Evolutionary conservation across 2,113 vertebrate genomes (phyloP).

Genomic region (Tyto alba): DNA sequence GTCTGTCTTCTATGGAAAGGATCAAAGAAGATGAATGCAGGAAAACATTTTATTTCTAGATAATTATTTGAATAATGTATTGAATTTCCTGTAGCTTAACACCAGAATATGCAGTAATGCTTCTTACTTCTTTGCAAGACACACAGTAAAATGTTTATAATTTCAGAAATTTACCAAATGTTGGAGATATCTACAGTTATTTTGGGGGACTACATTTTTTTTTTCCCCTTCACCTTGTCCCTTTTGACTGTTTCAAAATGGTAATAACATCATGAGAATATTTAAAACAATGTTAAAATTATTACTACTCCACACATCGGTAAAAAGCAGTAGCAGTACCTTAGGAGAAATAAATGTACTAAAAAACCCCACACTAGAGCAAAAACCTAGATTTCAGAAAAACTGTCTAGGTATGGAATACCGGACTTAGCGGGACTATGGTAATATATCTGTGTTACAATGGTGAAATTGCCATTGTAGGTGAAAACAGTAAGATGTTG

Average conservation of each 20-base stretch:
- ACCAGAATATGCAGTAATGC: not conserved
- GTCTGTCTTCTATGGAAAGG: not conserved
- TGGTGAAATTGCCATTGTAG: not conserved
- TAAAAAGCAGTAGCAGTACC: not conserved
- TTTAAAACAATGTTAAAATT: not conserved
- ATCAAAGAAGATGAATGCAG: not conserved
- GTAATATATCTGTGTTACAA: accelerated
- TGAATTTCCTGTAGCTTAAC: not conserved
- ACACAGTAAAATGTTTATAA: not conserved
- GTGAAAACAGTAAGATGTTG: not conserved
- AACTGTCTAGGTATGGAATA: not conserved
- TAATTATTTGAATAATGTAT: not conserved
- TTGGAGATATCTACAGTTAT: not conserved
- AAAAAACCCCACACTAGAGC: not conserved
- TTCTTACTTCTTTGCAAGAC: not conserved
- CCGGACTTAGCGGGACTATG: not conserved
- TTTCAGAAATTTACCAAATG: not conserved
- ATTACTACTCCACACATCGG: not conserved
- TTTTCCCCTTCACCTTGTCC: not conserved
- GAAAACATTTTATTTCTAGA: not conserved
- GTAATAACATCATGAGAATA: not conserved
- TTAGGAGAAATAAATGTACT: not conserved
- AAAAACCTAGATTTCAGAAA: not conserved
- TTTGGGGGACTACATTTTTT: too few relatives aligned
- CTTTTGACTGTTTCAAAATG: not conserved